phyloP scores from a whole-genome alignment of 2,113 vertebrate species.

The Cyprinodon variegatus region DNA sequence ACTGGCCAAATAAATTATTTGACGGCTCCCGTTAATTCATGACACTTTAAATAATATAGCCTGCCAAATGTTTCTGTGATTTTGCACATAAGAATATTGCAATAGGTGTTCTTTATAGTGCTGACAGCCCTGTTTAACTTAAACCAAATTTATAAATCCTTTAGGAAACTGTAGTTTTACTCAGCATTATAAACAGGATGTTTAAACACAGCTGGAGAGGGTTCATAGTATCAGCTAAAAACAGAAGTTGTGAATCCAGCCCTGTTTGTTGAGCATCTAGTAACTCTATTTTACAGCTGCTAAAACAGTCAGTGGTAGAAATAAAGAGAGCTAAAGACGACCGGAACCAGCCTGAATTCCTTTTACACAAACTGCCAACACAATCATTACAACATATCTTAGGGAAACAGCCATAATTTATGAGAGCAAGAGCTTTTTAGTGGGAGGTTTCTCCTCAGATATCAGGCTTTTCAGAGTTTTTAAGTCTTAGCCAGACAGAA shows the following conservation, averaged over 20 bases:
- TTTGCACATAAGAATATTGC: background rate
- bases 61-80: background rate
- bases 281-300: background rate
- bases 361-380: background rate
- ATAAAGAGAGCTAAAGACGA: background rate
- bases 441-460: background rate
- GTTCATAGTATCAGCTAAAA: background rate
- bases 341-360: background rate
- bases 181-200: background rate
- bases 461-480: background rate
- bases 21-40: background rate
- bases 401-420: background rate
- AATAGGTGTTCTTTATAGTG: background rate
- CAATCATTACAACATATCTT: too few relatives aligned
- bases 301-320: background rate
- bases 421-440: background rate
- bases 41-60: background rate
- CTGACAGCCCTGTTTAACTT: background rate
- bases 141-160: background rate
- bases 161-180: background rate
- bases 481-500: background rate
- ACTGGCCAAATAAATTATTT: background rate
- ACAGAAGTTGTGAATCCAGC: background rate
- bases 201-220: background rate
- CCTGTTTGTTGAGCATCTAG: too few relatives aligned